Conservation (phyloP, 2,888 invertebrate genomes). For the Archips crataeganus region DNA sequence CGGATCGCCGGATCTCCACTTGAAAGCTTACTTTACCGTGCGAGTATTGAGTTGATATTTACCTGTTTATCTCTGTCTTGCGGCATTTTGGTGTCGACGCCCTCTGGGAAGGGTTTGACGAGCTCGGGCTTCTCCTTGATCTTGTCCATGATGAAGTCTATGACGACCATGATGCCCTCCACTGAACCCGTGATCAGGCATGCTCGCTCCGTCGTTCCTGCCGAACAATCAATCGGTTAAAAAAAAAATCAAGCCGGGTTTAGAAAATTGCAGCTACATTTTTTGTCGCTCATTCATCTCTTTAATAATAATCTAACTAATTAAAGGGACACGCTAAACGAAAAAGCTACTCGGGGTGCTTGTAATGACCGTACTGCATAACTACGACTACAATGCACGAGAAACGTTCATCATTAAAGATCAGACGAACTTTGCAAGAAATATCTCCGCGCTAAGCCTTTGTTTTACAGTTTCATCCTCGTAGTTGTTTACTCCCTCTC, state of each 20-base stretch:
- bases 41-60: constrained; percentile 29
- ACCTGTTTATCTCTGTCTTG: constrained; percentile 96
- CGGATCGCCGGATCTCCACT: neutral
- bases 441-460: neutral
- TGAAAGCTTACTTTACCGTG: constrained; percentile 13
- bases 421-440: neutral
- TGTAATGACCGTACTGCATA: neutral
- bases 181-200: constrained; percentile 96
- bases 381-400: neutral
- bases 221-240: constrained; percentile 35
- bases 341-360: neutral
- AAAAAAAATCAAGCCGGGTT: neutral
- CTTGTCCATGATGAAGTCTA: constrained; percentile 98
- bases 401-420: neutral
- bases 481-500: neutral
- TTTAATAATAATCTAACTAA: neutral
- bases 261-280: neutral
- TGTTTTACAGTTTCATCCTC: neutral
- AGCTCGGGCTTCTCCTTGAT: constrained; percentile 97
- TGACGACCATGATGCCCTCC: constrained; percentile 95
- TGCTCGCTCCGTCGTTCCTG: constrained; percentile 97
- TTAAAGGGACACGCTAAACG: neutral
- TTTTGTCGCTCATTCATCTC: neutral
- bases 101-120: constrained; percentile 92
- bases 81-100: constrained; percentile 92